Base-by-base conservation (phyloP, 2,888 invertebrate species). In the Tipula confusa region DNA sequence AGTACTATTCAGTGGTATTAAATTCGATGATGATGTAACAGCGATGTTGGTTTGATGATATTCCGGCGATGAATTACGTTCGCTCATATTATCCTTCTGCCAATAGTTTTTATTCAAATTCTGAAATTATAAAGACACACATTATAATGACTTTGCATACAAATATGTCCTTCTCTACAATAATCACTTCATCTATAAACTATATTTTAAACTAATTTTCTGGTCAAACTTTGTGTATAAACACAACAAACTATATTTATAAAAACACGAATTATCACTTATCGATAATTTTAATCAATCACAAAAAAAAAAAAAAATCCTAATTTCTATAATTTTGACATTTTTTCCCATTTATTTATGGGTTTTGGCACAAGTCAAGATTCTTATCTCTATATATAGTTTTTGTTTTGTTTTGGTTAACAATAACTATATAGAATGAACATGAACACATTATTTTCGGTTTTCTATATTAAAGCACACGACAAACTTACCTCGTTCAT, bases 301-400 rank as follows among this genome's bases (percentile, higher is more conserved):
- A 64, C 64, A 18, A 7, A 15, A 43, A 43, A 15, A 43, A 43
- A n/a, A 43, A 18, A 64, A 64, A 64, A 64, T 24, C 18, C 64
- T 64, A 64, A 64, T 64, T 64, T 64, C 64, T 64, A 64, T 64
- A 64, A 64, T 64, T 64, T 64, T 64, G 9, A 64, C 64, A 64
- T 64, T 15, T 48, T 38, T 48, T 48, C 15, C 48, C 48, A 48
- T 48, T 48, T 48, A 15, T 48, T 48, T 48, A 18, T 7, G 24
- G 64, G n/a, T 43, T 80, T 80, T 80, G 80, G 80, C 80, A 80
- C 80, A 80, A 80, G 80, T 80, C 31, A 29, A 29, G 80, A 80
- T 80, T 80, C 29, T 80, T 80, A 80, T 80, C 80, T 33, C 9
- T 64, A 43, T 15, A 38, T 38, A n/a, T 38, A 9, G 15, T 15